Conservation (phyloP, 2,888 invertebrate species). For the Stegophylla sp. region DNA sequence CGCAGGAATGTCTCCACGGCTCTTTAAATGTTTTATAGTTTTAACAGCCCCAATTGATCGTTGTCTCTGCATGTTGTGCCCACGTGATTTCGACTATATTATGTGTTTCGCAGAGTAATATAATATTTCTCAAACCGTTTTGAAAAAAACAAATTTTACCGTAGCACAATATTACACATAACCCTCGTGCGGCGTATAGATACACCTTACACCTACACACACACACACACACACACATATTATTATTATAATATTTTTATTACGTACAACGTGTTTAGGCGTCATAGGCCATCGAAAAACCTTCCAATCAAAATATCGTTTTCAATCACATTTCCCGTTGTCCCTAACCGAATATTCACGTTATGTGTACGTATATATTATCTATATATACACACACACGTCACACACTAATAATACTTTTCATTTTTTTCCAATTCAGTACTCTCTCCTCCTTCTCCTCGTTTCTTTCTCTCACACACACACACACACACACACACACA, state of each 20-base stretch:
- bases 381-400: neutral
- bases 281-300: slow-evolving; percentile 4
- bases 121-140: neutral
- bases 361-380: neutral
- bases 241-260: no score
- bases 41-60: no score
- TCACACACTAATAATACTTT: slow-evolving; percentile 34
- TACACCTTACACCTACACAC: no score
- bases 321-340: slow-evolving; percentile 41
- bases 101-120: no score
- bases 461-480: neutral
- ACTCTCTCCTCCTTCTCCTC: neutral
- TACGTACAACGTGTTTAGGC: neutral
- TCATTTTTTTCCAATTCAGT: slow-evolving; percentile 40
- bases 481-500: neutral
- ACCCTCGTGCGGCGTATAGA: no score
- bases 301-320: slow-evolving; percentile 48
- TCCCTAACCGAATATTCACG: slow-evolving; percentile 20
- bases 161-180: no score
- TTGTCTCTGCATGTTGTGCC: no score
- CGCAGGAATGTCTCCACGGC: no score
- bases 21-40: no score
- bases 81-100: no score
- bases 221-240: no score
- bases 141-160: slow-evolving; percentile 4